Percentiles rank a stretch among this genome's conserved stretches.
Conservation (phyloP, 2,113 vertebrate species). For the Salvelinus fontinalis region DNA sequence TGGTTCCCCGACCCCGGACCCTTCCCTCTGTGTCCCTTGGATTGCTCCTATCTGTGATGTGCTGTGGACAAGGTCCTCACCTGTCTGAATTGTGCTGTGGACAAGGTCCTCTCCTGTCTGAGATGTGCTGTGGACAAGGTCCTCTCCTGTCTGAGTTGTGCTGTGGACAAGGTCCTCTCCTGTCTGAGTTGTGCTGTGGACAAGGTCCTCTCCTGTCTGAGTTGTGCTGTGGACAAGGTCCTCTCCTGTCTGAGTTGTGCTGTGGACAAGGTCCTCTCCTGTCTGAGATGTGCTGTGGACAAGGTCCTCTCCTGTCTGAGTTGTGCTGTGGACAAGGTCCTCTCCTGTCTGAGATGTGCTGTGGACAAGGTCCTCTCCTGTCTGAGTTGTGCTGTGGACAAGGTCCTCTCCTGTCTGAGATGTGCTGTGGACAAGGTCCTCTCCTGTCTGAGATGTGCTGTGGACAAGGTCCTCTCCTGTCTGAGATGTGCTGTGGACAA, state of each 20-base stretch:
- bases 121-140: neutral
- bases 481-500: neutral
- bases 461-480: neutral
- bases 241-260: neutral
- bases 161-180: neutral
- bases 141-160: neutral
- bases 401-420: neutral
- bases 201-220: neutral
- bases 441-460: neutral
- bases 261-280: too few relatives aligned
- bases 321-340: neutral
- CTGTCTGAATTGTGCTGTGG: neutral
- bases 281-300: neutral
- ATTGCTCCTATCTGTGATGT: neutral
- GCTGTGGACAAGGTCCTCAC: neutral
- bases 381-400: neutral
- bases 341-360: neutral
- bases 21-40: neutral
- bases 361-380: neutral
- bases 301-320: neutral
- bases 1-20: conserved; percentile 1
- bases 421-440: neutral
- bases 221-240: too few relatives aligned
- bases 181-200: neutral
- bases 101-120: neutral